Conservation (phyloP, 2,797 vertebrate genomes). For the Mormyrops boulengeri region DNA sequence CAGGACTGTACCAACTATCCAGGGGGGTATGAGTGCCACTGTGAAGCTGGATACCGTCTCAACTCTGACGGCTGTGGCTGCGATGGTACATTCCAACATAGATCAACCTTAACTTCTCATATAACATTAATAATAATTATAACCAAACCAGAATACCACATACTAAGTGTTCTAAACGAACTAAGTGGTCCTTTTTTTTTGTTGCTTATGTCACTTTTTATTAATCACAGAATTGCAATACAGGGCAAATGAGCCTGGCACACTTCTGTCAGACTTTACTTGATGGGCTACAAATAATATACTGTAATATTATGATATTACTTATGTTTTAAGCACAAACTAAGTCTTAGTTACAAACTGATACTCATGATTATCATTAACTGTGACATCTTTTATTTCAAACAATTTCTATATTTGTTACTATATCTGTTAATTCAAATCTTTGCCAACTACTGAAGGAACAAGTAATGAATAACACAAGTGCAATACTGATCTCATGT, state of each 20-base stretch:
- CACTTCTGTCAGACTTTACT: too few relatives aligned
- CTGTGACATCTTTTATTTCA: background rate
- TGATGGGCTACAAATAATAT: too few relatives aligned
- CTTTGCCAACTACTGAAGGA: too few relatives aligned
- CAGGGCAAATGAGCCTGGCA: too few relatives aligned
- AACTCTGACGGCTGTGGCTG: constrained; percentile 64
- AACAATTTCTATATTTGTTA: too few relatives aligned
- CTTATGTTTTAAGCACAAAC: too few relatives aligned
- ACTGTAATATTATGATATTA: too few relatives aligned
- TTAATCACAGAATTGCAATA: background rate
- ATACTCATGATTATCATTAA: background rate
- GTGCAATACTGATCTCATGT: too few relatives aligned
- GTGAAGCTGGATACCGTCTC: constrained; percentile 64
- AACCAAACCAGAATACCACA: background rate
- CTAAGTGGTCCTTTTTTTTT: background rate
- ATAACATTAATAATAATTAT: background rate
- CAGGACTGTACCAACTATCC: constrained; percentile 72
- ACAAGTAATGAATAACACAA: too few relatives aligned
- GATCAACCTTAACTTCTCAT: background rate
- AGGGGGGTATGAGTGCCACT: constrained; percentile 73
- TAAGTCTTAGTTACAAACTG: background rate
- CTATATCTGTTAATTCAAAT: too few relatives aligned
- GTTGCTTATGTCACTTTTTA: background rate
- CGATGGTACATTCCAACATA: constrained; percentile 57
- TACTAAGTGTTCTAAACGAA: background rate